Base-by-base conservation (phyloP, 2,888 invertebrate species). In the Chirona hameri region DNA sequence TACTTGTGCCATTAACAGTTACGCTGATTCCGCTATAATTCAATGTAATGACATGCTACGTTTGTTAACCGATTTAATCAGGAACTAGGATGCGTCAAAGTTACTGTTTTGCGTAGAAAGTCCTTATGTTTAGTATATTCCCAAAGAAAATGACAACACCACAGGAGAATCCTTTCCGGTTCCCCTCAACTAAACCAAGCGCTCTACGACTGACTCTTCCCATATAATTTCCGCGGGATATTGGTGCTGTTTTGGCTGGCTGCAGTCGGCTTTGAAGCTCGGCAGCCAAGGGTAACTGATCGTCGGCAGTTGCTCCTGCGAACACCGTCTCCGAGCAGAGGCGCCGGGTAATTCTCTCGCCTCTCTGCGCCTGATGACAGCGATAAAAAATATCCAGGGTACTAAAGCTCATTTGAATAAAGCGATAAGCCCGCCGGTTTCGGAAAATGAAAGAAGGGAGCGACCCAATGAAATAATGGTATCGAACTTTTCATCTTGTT, bases 381-480 rank as follows among this genome's bases (percentile, higher is more conserved):
- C 76, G 76, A 76, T 76, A 76, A 76, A 76, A 76, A 76, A 76
- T 76, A 39, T 76, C 76, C 76, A 76, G 76, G 76, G 76, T 76
- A 76, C 76, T 76, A 76, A 76, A 76, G 76, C 76, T 76, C 76
- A 76, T 76, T 76, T 76, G 76, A 76, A 76, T 76, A 76, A 76
- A 76, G 76, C 76, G 76, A 76, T 76, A 76, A 76, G 76, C 76
- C 76, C 10, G 39, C 76, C 39, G 76, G 39, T 76, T 76, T 39
- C 39, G 46, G 76, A 76, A 76, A 76, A 76, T 76, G 76, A 76
- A 76, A 76, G 76, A 76, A 76, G 76, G 76, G 76, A 76, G 76
- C 15, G 46, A 14, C 76, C 29, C 39, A 76, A 76, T 76, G 76
- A 76, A 76, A 76, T 76, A 76, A 76, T 76, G 76, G 21, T 46